Base-by-base conservation (phyloP, 1,140 invertebrate genomes). In the Brachionus asplanchnoidis region DNA sequence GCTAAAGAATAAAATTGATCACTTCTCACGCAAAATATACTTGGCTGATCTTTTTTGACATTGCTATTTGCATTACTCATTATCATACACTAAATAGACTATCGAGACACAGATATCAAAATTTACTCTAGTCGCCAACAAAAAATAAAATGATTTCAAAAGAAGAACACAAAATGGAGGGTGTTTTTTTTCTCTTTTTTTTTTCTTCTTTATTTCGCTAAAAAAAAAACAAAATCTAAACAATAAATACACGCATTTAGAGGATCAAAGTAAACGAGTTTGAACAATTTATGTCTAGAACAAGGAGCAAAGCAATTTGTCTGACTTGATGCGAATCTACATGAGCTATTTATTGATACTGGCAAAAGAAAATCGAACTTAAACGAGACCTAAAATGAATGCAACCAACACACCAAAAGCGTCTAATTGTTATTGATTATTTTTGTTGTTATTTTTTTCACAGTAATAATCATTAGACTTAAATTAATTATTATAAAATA, bases 31-130 rank as follows among this genome's bases (percentile, higher is more conserved):
- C 32, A 50, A 46, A 32, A 1, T 46, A 3, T 77, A 77, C 73
- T 77, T 77, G 73, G 73, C n/a, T 44, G 73, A 77, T 77, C 73
- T 77, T 77, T 77, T 77, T 77, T 77, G 11, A 50, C 73, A 50
- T 36, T 77, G 23, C 42, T 20, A 50, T 46, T 77, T 20, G 73
- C 46, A 77, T 77, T 77, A 77, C 73, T 77, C 73, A 77, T 77
- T 77, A 73, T 73, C 17, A n/a, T n/a, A n/a, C 9, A 40, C 14
- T 42, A 73, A 73, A 73, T 42, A 46, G 40, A 73, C 40, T 42
- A 73, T 73, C 1, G n/a, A 40, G 17, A 40, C 17, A 73, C 32
- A 36, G 12, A 32, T 14, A 32, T 68, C 28, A 14, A 68, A 32
- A 28, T 23, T 68, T 36, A 28, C 12, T 68, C 0, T 28, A 40